Base-by-base conservation (phyloP, 2,113 vertebrate species). In the Elephantulus edwardii region DNA sequence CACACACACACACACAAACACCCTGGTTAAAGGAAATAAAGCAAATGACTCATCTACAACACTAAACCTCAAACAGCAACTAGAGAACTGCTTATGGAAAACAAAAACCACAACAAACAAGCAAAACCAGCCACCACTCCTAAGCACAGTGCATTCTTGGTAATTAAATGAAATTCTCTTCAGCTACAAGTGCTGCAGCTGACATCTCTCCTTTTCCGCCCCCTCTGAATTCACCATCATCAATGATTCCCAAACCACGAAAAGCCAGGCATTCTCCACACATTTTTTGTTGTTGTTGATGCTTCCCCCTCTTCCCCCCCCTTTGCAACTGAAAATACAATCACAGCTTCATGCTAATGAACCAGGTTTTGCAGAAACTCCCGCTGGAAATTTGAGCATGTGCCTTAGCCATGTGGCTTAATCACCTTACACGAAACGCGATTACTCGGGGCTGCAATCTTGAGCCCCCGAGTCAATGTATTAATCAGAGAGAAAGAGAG, bases 401-500 rank as follows among this genome's bases (percentile, higher is more conserved):
- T 54, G 80, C 83, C 88, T 22, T 1, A 50, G 85, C 96, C 78
- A 44, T 0, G 78, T 89, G 70, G 92, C 30, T 95, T 38, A 95
- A 96, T 96, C 91, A 93, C 96, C 95, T 95, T 20, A 85, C 93
- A 78, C 0, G 79, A 40, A 48, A 97, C 24, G 75, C 96, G 89
- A 91, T 80, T 83, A 93, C 93, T 89, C 85, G 6, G 84, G 92
- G 62, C 96, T 93, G 87, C 97, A 95, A 96, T 80, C 96, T 54
- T 93, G 95, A 94, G 74, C 94, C 95, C 95, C 91, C 6, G 95
- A 97, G 96, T 97, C 96, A 78, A 96, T 95, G 88, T 96, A 96
- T 94, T 96, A 97, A 97, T 93, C 97, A 97, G 96, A 97, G 94
- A 97, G 83, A 96, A 93, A 96, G 93, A 97, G 58, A 97, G 91